These are phyloP conservation scores for Alexandromys fortis DNA, from an alignment of 2,113 vertebrate genomes.

Conservation along the genomic window DNA sequence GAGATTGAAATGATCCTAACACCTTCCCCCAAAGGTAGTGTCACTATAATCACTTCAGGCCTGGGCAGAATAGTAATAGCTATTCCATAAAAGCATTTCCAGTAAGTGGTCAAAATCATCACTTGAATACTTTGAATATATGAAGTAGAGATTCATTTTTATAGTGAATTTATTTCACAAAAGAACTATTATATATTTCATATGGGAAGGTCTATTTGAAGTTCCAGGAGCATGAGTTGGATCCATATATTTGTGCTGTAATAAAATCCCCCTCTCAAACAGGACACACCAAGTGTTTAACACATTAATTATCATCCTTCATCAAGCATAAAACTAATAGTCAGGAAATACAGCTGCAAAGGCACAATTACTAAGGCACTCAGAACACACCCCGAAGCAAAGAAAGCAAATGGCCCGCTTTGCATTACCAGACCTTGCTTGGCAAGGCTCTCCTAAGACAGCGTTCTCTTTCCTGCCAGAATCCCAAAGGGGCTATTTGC, in stretches of 20 bases:
- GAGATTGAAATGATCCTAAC: background rate
- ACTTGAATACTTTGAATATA: slow-evolving; percentile 24
- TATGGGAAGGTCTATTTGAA: slow-evolving; percentile 42
- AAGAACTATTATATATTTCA: slow-evolving; percentile 34
- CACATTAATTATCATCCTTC: slow-evolving; percentile 85
- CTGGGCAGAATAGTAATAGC: background rate
- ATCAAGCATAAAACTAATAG: slow-evolving; percentile 82
- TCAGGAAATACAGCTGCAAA: slow-evolving; percentile 85
- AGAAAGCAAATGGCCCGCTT: slow-evolving; percentile 84
- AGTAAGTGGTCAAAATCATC: background rate
- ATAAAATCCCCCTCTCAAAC: slow-evolving; percentile 62
- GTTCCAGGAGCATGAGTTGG: background rate
- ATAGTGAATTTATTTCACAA: slow-evolving; percentile 28
- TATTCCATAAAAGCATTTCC: background rate
- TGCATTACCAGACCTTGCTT: slow-evolving; percentile 83
- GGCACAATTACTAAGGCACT: slow-evolving; percentile 82
- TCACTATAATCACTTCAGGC: background rate
- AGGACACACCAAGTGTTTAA: slow-evolving; percentile 73
- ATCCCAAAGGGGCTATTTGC: slow-evolving; percentile 71
- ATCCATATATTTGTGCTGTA: slow-evolving; percentile 57
- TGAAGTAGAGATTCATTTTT: slow-evolving; percentile 19
- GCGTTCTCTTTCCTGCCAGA: slow-evolving; percentile 83
- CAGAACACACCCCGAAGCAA: slow-evolving; percentile 82
- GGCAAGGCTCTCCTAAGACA: slow-evolving; percentile 82
- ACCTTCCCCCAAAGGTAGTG: background rate